Evolutionary conservation across 2,888 invertebrate species (phyloP).

Genomic region (Reticulitermes lucifugus): DNA sequence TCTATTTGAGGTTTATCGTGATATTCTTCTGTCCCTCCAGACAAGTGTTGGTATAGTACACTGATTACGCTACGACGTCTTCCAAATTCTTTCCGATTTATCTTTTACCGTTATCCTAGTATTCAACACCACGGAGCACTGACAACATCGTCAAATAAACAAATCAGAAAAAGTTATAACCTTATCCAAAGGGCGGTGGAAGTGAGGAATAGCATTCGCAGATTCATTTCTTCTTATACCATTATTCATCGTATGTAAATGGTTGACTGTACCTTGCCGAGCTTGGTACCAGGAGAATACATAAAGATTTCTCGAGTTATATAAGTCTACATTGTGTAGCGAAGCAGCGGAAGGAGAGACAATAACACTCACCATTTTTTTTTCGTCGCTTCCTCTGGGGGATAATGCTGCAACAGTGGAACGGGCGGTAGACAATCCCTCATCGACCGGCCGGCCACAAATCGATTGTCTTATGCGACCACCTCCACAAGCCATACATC

Average conservation of each 20-base stretch:
- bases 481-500: background rate
- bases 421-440: background rate
- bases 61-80: too few species aligned
- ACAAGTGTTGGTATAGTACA: too few species aligned
- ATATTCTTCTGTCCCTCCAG: too few species aligned
- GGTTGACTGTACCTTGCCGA: background rate
- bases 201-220: background rate
- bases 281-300: background rate
- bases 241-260: background rate
- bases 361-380: background rate
- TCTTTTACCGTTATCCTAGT: too few species aligned
- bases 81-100: too few species aligned
- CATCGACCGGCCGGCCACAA: constrained; percentile 5
- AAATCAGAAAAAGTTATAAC: background rate
- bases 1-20: too few species aligned
- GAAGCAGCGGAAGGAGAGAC: background rate
- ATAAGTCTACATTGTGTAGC: background rate
- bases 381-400: background rate
- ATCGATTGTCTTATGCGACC: constrained; percentile 6
- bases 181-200: background rate
- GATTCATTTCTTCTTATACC: background rate
- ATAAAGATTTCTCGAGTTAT: background rate
- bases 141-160: too few species aligned
- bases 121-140: too few species aligned
- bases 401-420: background rate